Conservation (phyloP, 2,797 vertebrate species). For the Lophotriccus pileatus region DNA sequence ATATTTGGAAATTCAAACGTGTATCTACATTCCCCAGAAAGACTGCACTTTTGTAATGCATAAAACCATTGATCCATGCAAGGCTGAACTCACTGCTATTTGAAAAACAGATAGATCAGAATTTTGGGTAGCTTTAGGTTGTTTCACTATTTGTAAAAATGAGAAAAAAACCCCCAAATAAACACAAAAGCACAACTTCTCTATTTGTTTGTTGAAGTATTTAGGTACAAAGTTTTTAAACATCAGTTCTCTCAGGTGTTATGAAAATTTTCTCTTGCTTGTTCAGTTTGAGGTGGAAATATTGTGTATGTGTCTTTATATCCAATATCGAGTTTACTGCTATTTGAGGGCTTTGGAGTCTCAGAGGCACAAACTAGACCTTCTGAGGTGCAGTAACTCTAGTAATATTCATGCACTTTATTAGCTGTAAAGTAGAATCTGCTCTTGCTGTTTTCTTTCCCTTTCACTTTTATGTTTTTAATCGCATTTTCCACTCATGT, state of each 20-base stretch:
- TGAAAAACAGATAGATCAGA: background rate
- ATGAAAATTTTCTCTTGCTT: slow-evolving; percentile 7
- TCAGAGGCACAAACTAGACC: slow-evolving; percentile 27
- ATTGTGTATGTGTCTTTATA: background rate
- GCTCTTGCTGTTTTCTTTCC: slow-evolving; percentile 2
- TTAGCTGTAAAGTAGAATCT: slow-evolving; percentile 20
- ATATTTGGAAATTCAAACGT: background rate
- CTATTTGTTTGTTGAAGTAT: background rate
- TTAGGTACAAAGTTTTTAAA: background rate
- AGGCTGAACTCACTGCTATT: background rate
- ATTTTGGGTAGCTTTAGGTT: background rate
- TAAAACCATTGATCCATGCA: background rate
- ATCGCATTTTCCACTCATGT: slow-evolving; percentile 1
- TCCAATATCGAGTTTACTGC: background rate
- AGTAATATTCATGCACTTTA: slow-evolving; percentile 30
- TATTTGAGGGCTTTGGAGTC: slow-evolving; percentile 43
- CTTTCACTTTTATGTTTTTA: slow-evolving; percentile 47
- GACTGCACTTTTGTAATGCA: background rate
- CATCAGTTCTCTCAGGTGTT: background rate
- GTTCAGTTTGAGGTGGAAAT: background rate
- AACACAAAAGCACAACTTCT: background rate
- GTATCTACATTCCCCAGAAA: background rate
- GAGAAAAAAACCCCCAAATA: rapidly evolving
- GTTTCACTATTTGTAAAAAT: background rate
- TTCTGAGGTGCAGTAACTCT: slow-evolving; percentile 14